Conservation (phyloP, 2,113 vertebrate genomes). For the Benitochromis conjunctus region DNA sequence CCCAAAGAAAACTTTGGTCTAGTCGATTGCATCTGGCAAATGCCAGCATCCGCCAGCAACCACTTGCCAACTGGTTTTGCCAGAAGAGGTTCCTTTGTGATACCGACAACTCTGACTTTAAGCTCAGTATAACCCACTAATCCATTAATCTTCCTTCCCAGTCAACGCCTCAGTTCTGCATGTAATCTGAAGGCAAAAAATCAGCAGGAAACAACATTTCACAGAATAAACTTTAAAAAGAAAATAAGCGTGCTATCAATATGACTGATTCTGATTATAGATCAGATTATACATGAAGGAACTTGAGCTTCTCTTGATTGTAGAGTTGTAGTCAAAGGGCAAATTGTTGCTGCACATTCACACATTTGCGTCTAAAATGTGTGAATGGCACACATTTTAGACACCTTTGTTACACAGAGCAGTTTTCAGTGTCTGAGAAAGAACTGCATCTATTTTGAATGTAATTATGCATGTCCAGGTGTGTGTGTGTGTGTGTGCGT, state of each 20-base stretch:
- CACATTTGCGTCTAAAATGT: not conserved
- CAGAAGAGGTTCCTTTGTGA: not conserved
- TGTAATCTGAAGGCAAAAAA: not conserved
- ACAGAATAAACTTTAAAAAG: not conserved
- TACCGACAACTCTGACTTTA: not conserved
- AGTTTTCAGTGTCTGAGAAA: not conserved
- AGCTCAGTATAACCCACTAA: not conserved
- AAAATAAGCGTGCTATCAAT: not conserved
- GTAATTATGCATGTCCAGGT: not conserved
- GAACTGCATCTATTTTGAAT: not conserved
- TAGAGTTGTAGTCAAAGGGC: not conserved
- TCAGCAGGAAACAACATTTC: not conserved
- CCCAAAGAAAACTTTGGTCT: not conserved
- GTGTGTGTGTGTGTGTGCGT: not conserved
- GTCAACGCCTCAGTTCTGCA: not conserved
- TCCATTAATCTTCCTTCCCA: not conserved
- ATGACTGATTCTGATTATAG: not conserved
- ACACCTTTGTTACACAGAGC: not conserved
- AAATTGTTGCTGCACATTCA: not conserved
- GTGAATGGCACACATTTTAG: not conserved
- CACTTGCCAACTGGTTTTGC: not conserved
- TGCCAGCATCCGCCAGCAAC: rapidly evolving
- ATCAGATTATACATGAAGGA: not conserved
- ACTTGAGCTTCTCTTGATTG: not conserved
- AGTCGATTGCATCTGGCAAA: not conserved